Conservation (phyloP, 2,888 invertebrate genomes). For the Neelides folsomi region DNA sequence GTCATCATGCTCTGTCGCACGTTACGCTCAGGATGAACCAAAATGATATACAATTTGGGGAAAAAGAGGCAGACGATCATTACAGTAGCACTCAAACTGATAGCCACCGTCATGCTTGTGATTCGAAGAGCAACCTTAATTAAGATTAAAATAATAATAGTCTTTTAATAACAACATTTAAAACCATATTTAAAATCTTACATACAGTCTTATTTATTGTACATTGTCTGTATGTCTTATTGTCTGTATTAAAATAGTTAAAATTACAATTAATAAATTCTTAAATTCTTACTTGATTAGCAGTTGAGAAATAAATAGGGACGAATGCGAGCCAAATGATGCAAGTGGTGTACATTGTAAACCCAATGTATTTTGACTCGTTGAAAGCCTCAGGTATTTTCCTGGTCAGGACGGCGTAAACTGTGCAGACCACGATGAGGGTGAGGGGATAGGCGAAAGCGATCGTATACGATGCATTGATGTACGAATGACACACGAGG, state of each 20-base stretch:
- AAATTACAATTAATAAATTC: no score
- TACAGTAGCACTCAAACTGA: constrained; percentile 84
- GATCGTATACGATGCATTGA: constrained; percentile 85
- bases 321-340: constrained; percentile 97
- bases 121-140: constrained; percentile 81
- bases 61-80: constrained; percentile 81
- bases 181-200: no score
- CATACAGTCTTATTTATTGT: no score
- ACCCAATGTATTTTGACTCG: constrained; percentile 95
- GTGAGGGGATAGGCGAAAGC: constrained; percentile 41
- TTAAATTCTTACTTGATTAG: constrained; percentile 44
- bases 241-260: no score
- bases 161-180: no score
- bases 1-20: constrained; percentile 75
- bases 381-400: constrained; percentile 98
- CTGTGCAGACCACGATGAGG: constrained; percentile 59
- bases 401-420: constrained; percentile 87
- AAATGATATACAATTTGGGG: constrained; percentile 79
- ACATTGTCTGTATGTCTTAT: no score
- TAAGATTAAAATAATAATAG: no score
- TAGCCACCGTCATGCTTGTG: constrained; percentile 90
- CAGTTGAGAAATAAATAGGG: constrained; percentile 91
- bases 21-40: constrained; percentile 77
- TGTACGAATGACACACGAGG: constrained; percentile 80
- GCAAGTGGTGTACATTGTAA: constrained; percentile 98